Percentiles rank a stretch among this genome's conserved stretches.
These are phyloP conservation scores for Drosophila biarmipes DNA, from an alignment of 1,140 invertebrate species.

Conservation along the genomic window DNA sequence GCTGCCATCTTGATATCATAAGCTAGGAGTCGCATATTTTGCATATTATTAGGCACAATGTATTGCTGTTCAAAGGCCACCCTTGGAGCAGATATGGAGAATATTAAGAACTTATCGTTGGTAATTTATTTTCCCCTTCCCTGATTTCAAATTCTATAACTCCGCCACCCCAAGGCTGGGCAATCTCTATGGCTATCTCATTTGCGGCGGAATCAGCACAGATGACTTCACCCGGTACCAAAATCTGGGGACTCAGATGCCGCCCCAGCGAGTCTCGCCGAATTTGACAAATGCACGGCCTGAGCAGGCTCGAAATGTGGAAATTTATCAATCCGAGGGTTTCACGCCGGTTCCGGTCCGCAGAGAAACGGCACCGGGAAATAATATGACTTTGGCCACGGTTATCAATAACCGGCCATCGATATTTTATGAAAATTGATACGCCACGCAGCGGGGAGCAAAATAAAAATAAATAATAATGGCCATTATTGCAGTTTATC, in stretches of 20 bases:
- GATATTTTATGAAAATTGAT: conserved; percentile 83
- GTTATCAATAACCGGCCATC: conserved; percentile 80
- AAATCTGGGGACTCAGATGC: conserved; percentile 15
- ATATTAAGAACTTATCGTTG: conserved; percentile 1
- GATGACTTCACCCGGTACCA: conserved; percentile 21
- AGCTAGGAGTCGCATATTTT: too few species aligned
- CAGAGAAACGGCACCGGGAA: conserved; percentile 24
- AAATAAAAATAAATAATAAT: conserved; percentile 83
- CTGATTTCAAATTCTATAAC: background rate
- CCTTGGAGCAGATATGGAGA: background rate
- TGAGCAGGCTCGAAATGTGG: conserved; percentile 52
- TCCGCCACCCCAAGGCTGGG: background rate
- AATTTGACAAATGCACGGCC: conserved; percentile 35
- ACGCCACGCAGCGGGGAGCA: conserved; percentile 45
- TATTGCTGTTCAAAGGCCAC: background rate
- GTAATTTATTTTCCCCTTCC: conserved; percentile 9
- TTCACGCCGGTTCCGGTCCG: conserved; percentile 22
- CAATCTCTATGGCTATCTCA: conserved; percentile 32
- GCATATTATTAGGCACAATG: background rate
- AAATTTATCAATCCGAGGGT: conserved; percentile 64
- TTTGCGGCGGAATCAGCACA: conserved; percentile 21
- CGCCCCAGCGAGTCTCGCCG: conserved; percentile 1
- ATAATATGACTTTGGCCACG: conserved; percentile 79
- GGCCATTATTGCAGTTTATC: conserved; percentile 78
- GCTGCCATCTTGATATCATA: background rate